Conservation (phyloP, 2,888 invertebrate genomes). For the Caenorhabditis angaria region DNA sequence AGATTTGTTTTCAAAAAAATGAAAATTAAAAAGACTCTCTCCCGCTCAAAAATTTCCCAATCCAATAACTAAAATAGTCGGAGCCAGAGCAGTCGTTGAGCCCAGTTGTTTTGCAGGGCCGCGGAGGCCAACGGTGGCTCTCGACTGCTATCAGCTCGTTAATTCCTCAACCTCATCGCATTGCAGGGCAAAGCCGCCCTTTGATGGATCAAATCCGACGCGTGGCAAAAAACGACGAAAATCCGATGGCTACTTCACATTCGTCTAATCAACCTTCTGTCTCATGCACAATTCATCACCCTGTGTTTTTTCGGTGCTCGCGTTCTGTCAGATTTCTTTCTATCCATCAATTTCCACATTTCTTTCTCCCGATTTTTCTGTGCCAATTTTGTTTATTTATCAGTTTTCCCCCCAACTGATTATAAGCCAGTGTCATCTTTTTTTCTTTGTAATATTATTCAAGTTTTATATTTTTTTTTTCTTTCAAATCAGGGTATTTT, state of each 20-base stretch:
- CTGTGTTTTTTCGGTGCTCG: conserved; percentile 29
- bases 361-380: neutral
- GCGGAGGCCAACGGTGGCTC: conserved; percentile 52
- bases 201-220: conserved; percentile 70
- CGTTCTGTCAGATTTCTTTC: conserved; percentile 1
- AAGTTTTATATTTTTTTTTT: conserved; percentile 5
- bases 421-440: neutral
- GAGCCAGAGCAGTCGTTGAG: conserved; percentile 24
- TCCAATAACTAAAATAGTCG: conserved; percentile 9
- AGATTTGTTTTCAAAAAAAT: no score
- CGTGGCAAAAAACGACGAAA: conserved; percentile 72
- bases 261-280: conserved; percentile 60
- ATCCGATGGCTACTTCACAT: conserved; percentile 73
- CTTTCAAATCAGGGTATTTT: neutral
- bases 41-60: neutral
- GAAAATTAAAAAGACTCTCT: neutral
- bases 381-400: neutral
- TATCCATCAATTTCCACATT: neutral
- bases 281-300: conserved; percentile 18
- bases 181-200: conserved; percentile 70
- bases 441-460: neutral
- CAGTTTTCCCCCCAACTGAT: neutral
- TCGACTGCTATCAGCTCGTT: conserved; percentile 48
- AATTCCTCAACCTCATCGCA: conserved; percentile 26
- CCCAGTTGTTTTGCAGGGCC: conserved; percentile 53